phyloP scores from a whole-genome alignment of 2,888 invertebrate genomes.

The Leptinotarsa haldemani region DNA sequence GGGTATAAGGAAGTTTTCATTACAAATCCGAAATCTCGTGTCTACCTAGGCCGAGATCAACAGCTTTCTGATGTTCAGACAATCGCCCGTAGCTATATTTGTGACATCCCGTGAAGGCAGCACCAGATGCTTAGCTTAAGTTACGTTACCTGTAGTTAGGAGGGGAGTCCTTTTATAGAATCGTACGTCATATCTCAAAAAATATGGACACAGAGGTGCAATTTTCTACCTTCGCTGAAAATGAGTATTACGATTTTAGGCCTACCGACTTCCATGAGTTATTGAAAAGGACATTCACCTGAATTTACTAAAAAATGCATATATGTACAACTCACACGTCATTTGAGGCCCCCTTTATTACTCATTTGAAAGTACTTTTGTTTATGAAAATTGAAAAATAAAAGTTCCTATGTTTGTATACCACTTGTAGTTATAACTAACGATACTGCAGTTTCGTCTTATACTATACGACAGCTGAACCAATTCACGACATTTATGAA shows the following conservation, averaged over 20 bases:
- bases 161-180: conserved; percentile 66
- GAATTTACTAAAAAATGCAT: neutral
- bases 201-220: conserved; percentile 38
- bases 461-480: too few species aligned
- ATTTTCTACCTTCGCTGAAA: neutral
- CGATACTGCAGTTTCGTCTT: too few species aligned
- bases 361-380: neutral
- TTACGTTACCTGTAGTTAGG: conserved; percentile 64
- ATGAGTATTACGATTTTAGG: neutral
- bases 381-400: too few species aligned
- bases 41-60: neutral
- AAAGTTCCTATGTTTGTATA: too few species aligned
- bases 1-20: too few species aligned
- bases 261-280: neutral
- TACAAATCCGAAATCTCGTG: neutral
- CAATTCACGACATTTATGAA: too few species aligned
- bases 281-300: neutral
- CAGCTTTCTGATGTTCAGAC: neutral
- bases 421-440: too few species aligned
- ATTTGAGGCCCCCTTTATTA: neutral
- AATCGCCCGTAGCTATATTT: conserved; percentile 5
- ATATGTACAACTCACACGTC: neutral
- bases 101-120: conserved; percentile 37
- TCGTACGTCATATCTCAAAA: conserved; percentile 51
- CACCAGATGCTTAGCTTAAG: conserved; percentile 53